These are phyloP conservation scores for Echinarachnius parma DNA, from an alignment of 53 echinoderm and acorn worm genomes.

Conservation along the genomic window DNA sequence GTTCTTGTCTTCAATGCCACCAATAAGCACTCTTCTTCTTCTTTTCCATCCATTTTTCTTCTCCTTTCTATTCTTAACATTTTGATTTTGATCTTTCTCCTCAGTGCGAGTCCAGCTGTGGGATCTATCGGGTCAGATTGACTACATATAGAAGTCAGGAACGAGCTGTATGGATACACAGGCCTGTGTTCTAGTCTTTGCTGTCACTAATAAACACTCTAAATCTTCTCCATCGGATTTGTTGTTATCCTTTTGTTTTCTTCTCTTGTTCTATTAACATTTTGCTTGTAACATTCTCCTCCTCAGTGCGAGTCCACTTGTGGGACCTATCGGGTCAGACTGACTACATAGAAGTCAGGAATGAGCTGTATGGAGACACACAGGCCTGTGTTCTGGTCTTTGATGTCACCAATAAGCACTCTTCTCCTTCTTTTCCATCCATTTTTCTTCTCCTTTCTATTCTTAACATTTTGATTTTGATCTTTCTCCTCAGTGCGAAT, in stretches of 20 bases:
- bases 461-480: too few species aligned
- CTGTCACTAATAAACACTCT: slow-evolving; percentile 74
- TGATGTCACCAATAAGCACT: slow-evolving; percentile 78
- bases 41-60: too few species aligned
- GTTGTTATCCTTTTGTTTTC: too few species aligned
- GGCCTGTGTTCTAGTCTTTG: slow-evolving; percentile 76
- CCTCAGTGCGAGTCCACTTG: slow-evolving; percentile 77
- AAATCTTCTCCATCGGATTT: too few species aligned
- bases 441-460: too few species aligned
- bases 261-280: too few species aligned
- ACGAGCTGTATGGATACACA: slow-evolving; percentile 78
- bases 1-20: slow-evolving; percentile 86
- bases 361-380: slow-evolving; percentile 71
- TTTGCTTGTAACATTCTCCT: too few species aligned
- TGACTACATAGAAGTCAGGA: slow-evolving; percentile 81
- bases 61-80: too few species aligned
- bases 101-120: slow-evolving; percentile 88
- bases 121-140: slow-evolving; percentile 84
- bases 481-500: slow-evolving; percentile 62
- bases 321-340: slow-evolving; percentile 89
- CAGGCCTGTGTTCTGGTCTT: slow-evolving; percentile 77
- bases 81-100: too few species aligned
- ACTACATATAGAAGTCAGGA: slow-evolving; percentile 81
- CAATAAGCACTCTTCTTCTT: slow-evolving; percentile 57
- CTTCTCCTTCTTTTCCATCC: too few species aligned